Percentiles rank a stretch among this genome's conserved stretches.
These are phyloP conservation scores for Spheniscus humboldti DNA, from an alignment of 2,797 vertebrate genomes.

Conservation along the genomic window DNA sequence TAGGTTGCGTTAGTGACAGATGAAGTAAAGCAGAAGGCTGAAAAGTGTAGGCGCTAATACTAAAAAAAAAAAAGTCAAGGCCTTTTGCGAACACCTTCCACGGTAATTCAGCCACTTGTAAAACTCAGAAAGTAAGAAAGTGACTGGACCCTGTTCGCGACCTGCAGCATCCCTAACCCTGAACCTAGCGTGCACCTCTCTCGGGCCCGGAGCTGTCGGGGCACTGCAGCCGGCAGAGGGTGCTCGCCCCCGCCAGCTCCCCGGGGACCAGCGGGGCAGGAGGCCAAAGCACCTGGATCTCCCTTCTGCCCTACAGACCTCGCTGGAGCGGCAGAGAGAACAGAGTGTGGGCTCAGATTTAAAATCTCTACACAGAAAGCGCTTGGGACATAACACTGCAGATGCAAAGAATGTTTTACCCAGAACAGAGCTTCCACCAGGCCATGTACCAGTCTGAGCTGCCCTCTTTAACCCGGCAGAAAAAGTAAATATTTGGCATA, in stretches of 20 bases:
- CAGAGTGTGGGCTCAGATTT: not conserved
- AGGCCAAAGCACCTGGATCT: not conserved
- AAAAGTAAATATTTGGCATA: not conserved
- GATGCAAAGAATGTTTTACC: not conserved
- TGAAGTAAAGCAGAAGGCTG: not conserved
- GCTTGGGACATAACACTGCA: not conserved
- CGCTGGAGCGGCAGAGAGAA: not conserved
- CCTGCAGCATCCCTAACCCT: not conserved
- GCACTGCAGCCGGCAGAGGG: not conserved
- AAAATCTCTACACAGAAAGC: not conserved
- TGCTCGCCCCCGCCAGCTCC: not conserved
- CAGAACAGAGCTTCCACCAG: not conserved
- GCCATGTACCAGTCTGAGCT: not conserved
- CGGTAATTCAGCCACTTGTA: not conserved
- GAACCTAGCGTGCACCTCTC: not conserved
- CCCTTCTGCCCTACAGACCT: not conserved
- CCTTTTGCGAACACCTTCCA: not conserved
- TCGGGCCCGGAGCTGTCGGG: not conserved
- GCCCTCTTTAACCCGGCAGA: not conserved
- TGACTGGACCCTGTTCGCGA: accelerated
- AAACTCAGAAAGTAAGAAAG: not conserved
- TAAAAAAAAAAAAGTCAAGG: not conserved
- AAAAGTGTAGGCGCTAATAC: not conserved
- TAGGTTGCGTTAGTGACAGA: not conserved
- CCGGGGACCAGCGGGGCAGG: not conserved